Evolutionary conservation across 1,140 invertebrate genomes (phyloP).

Genomic region (Andricus grossulariae): DNA sequence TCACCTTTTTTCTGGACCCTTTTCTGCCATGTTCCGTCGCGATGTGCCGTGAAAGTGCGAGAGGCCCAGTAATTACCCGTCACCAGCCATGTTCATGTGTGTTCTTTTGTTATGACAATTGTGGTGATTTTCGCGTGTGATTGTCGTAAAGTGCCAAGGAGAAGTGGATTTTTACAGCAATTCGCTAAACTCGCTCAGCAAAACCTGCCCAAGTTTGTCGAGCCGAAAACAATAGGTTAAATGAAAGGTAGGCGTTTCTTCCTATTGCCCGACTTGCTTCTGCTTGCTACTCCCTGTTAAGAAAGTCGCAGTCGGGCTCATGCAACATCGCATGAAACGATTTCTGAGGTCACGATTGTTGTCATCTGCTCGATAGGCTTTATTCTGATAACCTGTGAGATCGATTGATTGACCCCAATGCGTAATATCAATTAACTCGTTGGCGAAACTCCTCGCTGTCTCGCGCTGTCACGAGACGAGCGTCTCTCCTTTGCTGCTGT

Average conservation of each 20-base stretch:
- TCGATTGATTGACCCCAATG: not conserved
- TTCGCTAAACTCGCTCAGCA: not conserved
- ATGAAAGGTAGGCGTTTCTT: slow-evolving; percentile 61
- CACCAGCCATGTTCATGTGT: slow-evolving; percentile 60
- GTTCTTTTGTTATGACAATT: slow-evolving; percentile 64
- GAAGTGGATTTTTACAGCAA: slow-evolving; percentile 31
- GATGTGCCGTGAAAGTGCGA: slow-evolving; percentile 64
- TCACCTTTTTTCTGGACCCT: not conserved
- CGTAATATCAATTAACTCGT: not conserved
- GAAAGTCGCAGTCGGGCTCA: slow-evolving; percentile 19
- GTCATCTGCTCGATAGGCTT: slow-evolving; percentile 9
- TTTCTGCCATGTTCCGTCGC: slow-evolving; percentile 31
- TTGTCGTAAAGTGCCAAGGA: slow-evolving; percentile 38
- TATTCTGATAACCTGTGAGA: slow-evolving; percentile 1
- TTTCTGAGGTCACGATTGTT: slow-evolving; percentile 32
- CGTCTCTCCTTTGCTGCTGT: slow-evolving; percentile 27
- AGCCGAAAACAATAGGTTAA: slow-evolving; percentile 52
- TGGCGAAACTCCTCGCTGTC: slow-evolving; percentile 17
- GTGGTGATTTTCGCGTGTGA: slow-evolving; percentile 57
- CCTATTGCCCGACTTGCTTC: not conserved
- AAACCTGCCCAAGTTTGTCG: not conserved
- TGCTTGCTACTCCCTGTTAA: slow-evolving; percentile 16
- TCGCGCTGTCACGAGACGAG: slow-evolving; percentile 27
- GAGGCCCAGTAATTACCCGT: slow-evolving; percentile 54
- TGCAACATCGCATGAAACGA: slow-evolving; percentile 31